Percentiles rank a stretch among this genome's conserved stretches.
These are phyloP conservation scores for Puma concolor DNA, from an alignment of 2,113 vertebrate species.

Conservation along the genomic window DNA sequence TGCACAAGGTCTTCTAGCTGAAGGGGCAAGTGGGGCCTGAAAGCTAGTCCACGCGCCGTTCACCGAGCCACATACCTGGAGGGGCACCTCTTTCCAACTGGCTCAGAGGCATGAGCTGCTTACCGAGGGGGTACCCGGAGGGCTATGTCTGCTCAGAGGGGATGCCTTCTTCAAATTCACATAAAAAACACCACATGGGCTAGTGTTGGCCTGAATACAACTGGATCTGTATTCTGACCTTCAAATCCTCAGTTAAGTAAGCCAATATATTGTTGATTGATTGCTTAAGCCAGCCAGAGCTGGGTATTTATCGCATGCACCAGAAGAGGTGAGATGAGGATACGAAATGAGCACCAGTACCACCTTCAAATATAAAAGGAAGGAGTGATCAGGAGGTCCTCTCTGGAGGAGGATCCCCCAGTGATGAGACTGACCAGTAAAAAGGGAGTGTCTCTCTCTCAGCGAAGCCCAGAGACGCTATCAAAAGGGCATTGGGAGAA, in stretches of 20 bases:
- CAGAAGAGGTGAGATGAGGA: neutral
- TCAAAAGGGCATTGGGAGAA: neutral
- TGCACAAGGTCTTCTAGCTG: neutral
- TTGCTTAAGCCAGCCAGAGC: neutral
- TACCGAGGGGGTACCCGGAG: no score
- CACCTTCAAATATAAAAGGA: conserved; percentile 72
- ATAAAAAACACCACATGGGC: neutral
- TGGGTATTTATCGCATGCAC: neutral
- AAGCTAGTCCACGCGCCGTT: neutral
- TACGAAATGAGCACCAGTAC: conserved; percentile 73
- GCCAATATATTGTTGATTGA: no score
- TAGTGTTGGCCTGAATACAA: neutral
- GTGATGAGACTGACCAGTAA: conserved; percentile 46
- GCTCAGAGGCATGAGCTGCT: neutral
- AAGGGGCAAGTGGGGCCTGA: neutral
- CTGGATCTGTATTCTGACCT: neutral
- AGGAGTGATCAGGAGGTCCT: conserved; percentile 42
- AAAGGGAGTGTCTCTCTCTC: neutral
- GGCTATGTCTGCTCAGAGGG: neutral
- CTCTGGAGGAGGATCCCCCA: conserved; percentile 65
- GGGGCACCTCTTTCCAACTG: no score
- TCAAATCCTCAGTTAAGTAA: neutral
- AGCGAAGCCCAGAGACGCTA: neutral
- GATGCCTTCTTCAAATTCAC: neutral
- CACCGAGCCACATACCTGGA: neutral